Conservation (phyloP, 2,888 invertebrate species). For the Andrena chrysosceles region DNA sequence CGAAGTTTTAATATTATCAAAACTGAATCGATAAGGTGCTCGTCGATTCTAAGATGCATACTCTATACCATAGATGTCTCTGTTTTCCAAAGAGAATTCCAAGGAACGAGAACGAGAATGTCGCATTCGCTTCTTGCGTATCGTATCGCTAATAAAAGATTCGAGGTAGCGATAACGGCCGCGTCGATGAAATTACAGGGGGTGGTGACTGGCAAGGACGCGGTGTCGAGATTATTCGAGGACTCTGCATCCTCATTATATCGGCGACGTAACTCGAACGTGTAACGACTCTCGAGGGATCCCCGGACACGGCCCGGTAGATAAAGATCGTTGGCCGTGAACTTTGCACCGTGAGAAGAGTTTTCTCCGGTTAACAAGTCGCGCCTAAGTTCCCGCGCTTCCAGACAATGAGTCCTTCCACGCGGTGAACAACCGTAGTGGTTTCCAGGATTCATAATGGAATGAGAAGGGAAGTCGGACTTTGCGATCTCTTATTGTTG, state of each 20-base stretch:
- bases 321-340: conserved; percentile 76
- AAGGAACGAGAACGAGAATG: no score
- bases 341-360: conserved; percentile 82
- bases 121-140: not conserved
- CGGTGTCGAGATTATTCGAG: conserved; percentile 40
- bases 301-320: conserved; percentile 64
- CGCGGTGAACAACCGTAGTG: conserved; percentile 61
- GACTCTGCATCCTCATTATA: conserved; percentile 56
- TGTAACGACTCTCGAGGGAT: conserved; percentile 67
- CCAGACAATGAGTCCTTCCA: conserved; percentile 68
- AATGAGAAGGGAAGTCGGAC: conserved; percentile 65
- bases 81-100: not conserved
- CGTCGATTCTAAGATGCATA: no score
- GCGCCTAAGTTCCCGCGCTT: conserved; percentile 70
- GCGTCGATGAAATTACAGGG: conserved; percentile 24
- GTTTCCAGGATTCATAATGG: conserved; percentile 62
- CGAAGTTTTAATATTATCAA: no score
- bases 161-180: conserved; percentile 8
- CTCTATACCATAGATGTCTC: no score
- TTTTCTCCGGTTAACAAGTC: conserved; percentile 74
- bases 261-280: conserved; percentile 70
- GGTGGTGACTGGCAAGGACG: conserved; percentile 10
- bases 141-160: conserved; percentile 16
- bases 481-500: conserved; percentile 51
- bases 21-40: no score